A percentile compares a stretch with the other conserved stretches of the same genome.
These are phyloP conservation scores for Wiebesia pumilae DNA, from an alignment of 1,140 invertebrate genomes.

Conservation along the genomic window DNA sequence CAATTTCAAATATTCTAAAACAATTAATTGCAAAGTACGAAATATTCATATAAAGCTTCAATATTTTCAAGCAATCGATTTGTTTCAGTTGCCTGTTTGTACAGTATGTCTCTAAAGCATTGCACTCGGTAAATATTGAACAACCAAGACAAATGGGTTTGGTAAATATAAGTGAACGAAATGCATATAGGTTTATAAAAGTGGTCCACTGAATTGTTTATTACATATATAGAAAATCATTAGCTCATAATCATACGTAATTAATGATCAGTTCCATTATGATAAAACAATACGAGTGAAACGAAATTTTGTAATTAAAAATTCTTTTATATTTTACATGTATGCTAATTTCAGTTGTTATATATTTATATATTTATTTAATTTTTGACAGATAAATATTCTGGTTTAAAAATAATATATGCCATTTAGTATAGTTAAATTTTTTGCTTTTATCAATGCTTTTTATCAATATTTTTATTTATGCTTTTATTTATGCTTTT, in stretches of 20 bases:
- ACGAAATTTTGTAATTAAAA: too few relatives aligned
- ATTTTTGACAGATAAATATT: neutral
- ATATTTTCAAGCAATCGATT: conserved; percentile 10
- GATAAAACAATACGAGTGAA: neutral
- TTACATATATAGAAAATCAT: neutral
- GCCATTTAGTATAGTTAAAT: too few relatives aligned
- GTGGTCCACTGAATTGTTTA: neutral
- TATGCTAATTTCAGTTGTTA: neutral
- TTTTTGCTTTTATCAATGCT: too few relatives aligned
- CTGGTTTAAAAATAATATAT: neutral
- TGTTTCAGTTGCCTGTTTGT: conserved; percentile 6
- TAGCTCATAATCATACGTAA: neutral
- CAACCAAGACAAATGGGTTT: neutral
- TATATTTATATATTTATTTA: neutral
- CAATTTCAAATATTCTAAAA: neutral
- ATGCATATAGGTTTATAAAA: conserved; percentile 34
- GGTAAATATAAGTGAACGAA: conserved; percentile 28
- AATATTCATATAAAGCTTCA: neutral
- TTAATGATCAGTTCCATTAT: neutral
- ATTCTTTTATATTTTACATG: too few relatives aligned
- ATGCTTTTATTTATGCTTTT: too few relatives aligned
- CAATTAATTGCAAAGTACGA: neutral
- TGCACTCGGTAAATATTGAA: conserved; percentile 39
- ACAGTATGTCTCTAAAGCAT: conserved; percentile 13
- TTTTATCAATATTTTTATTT: too few relatives aligned